These are phyloP conservation scores for Osmerus mordax DNA, from an alignment of 2,113 vertebrate genomes.

Conservation along the genomic window DNA sequence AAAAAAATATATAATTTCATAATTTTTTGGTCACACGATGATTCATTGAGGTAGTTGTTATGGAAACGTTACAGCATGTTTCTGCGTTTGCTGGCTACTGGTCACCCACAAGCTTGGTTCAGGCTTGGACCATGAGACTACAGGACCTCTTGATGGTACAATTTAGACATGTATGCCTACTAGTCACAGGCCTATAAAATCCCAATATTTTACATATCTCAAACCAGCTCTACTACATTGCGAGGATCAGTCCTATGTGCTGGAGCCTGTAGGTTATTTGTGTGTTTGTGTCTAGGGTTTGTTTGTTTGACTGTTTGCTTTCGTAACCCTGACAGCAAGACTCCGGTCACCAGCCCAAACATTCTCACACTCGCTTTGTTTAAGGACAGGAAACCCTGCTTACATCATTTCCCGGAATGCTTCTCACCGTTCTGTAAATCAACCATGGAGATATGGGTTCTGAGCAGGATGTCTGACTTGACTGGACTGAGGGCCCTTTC, in stretches of 20 bases:
- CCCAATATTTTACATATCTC: too few relatives aligned
- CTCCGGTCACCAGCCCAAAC: not conserved
- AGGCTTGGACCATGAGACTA: too few relatives aligned
- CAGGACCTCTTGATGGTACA: too few relatives aligned
- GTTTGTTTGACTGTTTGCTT: not conserved
- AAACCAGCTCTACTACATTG: too few relatives aligned
- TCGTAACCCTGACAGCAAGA: not conserved
- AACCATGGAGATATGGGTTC: conserved; percentile 1
- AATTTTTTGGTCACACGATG: not conserved
- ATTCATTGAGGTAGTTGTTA: not conserved
- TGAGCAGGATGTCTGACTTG: not conserved
- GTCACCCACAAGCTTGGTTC: too few relatives aligned
- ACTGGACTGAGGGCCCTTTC: not conserved
- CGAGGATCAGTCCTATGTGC: not conserved
- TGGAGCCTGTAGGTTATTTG: not conserved
- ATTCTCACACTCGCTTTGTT: conserved; percentile 1
- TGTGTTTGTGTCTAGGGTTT: not conserved
- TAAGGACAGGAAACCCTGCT: not conserved
- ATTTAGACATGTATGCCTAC: too few relatives aligned
- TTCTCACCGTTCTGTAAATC: not conserved
- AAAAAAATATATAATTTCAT: not conserved
- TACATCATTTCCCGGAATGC: not conserved
- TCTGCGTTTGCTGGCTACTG: not conserved
- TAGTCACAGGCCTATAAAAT: too few relatives aligned
- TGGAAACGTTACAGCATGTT: not conserved